Evolutionary conservation across 1,140 invertebrate species (phyloP), one percentile per base, ranked within the genome.

Genomic region (Lithobius niger): DNA sequence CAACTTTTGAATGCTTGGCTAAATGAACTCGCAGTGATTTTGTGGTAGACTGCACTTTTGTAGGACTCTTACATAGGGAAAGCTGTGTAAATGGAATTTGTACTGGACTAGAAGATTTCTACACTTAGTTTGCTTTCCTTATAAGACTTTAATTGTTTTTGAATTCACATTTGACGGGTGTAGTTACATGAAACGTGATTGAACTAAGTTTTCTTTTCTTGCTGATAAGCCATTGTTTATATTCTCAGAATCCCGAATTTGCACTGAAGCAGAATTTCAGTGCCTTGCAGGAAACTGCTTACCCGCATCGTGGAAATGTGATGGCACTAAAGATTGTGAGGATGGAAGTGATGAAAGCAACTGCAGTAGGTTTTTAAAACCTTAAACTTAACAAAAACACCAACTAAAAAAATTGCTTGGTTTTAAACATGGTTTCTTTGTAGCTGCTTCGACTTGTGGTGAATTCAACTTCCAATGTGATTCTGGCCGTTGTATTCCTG

Each of bases 281-380:
- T 87, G 85, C 71, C 69, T 70, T 64, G 78, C 77, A 64, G 82
- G 81, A 62, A 74, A 75, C 62, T 79, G 80, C 66, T 79, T 85
- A 66, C 71, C 75, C 52, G 67, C 74, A 61, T 69, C 72, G 62
- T 69, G 76, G 64, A 6, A 45, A 45, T 77, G 76, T 63, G 76
- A 77, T 59, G 67, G 66, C 36, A 69, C 75, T 47, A 62, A 67
- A 50, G 75, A 77, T 60, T 77, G 76, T 62, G 52, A 54, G 24
- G 73, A 72, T 59, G 56, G 59, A 13, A 59, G 57, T 21, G 66
- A 67, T 47, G 65, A 67, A 52, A 62, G 63, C 25, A 57, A 63
- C 48, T 64, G 63, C 62, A 79, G 82, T 83, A 83, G 80, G 79
- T 57, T 21, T 28, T 36, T 36, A 36, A 36, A 36, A 10, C 6